These are phyloP conservation scores for Charanyca ferruginea DNA, from an alignment of 2,888 invertebrate species.

Conservation along the genomic window DNA sequence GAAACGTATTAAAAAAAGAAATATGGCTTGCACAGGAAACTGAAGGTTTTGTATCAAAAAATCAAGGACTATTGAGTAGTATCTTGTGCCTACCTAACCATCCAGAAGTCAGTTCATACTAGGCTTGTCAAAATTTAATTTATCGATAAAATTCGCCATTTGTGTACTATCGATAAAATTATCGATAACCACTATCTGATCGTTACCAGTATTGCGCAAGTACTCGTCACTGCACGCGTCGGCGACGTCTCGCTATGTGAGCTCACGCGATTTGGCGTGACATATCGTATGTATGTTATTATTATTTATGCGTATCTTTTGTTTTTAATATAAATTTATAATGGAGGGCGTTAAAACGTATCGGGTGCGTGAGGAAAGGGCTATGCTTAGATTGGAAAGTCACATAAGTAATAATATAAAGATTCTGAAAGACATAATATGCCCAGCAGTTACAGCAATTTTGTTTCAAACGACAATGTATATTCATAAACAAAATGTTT, in stretches of 20 bases:
- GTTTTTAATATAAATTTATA: slow-evolving; percentile 2
- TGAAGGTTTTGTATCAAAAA: too few species aligned
- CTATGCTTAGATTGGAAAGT: too few species aligned
- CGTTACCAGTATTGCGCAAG: slow-evolving; percentile 81
- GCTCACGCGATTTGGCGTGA: slow-evolving; percentile 60
- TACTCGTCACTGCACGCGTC: slow-evolving; percentile 73
- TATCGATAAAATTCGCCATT: slow-evolving; percentile 4
- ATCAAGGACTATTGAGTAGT: too few species aligned
- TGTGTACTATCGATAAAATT: slow-evolving; percentile 20
- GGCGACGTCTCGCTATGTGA: slow-evolving; percentile 74
- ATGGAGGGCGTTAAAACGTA: slow-evolving; percentile 2
- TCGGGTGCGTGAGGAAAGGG: background rate
- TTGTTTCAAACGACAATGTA: too few species aligned
- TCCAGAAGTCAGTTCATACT: too few species aligned
- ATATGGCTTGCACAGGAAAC: too few species aligned
- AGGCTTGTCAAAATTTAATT: background rate
- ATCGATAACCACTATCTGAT: slow-evolving; percentile 57
- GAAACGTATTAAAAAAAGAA: too few species aligned
- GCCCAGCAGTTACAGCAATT: too few species aligned
- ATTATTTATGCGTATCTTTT: slow-evolving; percentile 32
- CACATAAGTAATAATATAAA: too few species aligned
- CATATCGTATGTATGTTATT: slow-evolving; percentile 41
- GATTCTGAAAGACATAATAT: too few species aligned
- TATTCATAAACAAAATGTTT: too few species aligned
- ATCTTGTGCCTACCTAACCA: too few species aligned